Percentiles rank a stretch among this genome's conserved stretches.
phyloP scores from a whole-genome alignment of 2,113 vertebrate genomes.

The Gopherus flavomarginatus region DNA sequence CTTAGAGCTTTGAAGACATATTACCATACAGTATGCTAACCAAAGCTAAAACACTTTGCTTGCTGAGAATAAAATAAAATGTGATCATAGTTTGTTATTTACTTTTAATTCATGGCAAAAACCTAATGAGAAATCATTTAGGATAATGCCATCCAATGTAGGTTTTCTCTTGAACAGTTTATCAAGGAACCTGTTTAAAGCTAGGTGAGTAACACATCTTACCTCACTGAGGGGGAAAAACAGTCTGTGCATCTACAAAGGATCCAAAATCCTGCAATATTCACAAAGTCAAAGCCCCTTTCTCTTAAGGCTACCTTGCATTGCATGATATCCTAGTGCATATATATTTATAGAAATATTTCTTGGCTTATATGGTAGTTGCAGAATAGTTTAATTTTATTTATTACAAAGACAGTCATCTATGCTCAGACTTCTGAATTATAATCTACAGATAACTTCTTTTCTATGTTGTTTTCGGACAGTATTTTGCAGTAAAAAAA shows the following conservation, averaged over 20 bases:
- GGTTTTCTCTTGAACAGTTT: neutral
- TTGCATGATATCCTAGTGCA: neutral
- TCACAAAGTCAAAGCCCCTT: neutral
- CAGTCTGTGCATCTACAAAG: neutral
- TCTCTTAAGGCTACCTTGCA: neutral
- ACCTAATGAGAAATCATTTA: neutral
- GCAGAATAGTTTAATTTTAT: neutral
- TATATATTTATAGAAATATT: neutral
- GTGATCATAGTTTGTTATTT: neutral
- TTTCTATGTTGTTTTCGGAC: neutral
- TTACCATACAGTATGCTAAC: neutral
- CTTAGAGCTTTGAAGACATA: neutral
- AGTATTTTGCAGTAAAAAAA: neutral
- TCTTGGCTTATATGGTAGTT: neutral
- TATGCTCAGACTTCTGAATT: neutral
- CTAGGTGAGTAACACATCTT: neutral
- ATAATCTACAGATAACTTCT: neutral
- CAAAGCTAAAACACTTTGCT: neutral
- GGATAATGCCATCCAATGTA: neutral
- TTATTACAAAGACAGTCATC: neutral
- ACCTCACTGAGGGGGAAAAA: neutral
- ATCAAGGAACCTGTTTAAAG: neutral
- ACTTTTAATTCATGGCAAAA: slow-evolving; percentile 5
- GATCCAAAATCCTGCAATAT: neutral
- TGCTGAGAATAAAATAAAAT: neutral